A percentile compares a stretch with the other conserved stretches of the same genome.
These are phyloP conservation scores for Ooceraea biroi DNA, from an alignment of 1,140 invertebrate genomes.

Conservation along the genomic window DNA sequence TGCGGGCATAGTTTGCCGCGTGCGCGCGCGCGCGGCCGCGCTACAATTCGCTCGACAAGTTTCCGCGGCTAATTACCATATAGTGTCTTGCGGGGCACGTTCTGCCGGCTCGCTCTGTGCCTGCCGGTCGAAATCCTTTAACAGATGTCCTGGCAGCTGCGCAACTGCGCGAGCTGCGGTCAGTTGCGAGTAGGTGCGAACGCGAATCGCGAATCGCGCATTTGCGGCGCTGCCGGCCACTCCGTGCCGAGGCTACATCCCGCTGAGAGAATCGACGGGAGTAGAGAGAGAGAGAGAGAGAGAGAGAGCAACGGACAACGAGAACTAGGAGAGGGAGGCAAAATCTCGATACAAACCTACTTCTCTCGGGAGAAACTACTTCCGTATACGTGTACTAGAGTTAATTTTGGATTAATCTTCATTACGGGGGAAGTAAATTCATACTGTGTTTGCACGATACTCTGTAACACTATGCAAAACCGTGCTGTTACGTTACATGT, in stretches of 20 bases:
- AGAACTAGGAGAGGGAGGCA: no score
- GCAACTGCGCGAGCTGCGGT: slow-evolving; percentile 46
- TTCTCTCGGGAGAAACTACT: background rate
- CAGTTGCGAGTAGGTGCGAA: slow-evolving; percentile 56
- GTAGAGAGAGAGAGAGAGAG: background rate
- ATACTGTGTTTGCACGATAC: background rate
- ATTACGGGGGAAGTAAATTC: background rate
- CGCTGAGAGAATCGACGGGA: slow-evolving; percentile 3
- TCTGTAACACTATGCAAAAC: background rate
- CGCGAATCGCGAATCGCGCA: slow-evolving; percentile 40
- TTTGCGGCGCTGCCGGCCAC: background rate
- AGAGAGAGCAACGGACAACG: no score
- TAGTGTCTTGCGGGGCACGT: slow-evolving; percentile 67
- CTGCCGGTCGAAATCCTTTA: slow-evolving; percentile 61
- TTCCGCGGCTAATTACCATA: slow-evolving; percentile 75
- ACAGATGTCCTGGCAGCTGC: slow-evolving; percentile 63
- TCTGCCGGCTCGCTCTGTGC: background rate
- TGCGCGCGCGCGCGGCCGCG: slow-evolving; percentile 59
- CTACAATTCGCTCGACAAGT: slow-evolving; percentile 75
- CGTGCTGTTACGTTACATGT: background rate
- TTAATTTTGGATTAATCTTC: background rate
- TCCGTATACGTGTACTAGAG: background rate
- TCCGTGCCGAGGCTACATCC: background rate
- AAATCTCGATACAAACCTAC: background rate
- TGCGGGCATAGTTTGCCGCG: slow-evolving; percentile 75